phyloP scores from a whole-genome alignment of 2,888 invertebrate species.

The Nomada fucata region DNA sequence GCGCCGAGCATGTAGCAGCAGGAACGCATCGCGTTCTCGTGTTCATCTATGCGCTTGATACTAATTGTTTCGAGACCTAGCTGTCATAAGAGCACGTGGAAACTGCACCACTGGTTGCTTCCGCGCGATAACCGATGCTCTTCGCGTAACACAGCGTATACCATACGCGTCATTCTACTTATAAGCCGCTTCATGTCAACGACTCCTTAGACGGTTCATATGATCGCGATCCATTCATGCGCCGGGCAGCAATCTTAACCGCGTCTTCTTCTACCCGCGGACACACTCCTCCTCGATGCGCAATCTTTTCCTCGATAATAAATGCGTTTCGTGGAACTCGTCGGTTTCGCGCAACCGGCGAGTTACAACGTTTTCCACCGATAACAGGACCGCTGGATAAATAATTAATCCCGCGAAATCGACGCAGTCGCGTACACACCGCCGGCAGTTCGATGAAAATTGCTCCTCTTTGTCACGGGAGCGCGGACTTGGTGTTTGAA shows the following conservation, averaged over 20 bases:
- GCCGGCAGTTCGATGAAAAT: slow-evolving; percentile 48
- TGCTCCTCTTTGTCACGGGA: slow-evolving; percentile 58
- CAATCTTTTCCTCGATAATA: slow-evolving; percentile 43
- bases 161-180: slow-evolving; percentile 52
- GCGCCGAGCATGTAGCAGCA: background rate
- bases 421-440: slow-evolving; percentile 51
- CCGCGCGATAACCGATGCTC: slow-evolving; percentile 68
- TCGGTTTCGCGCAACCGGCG: slow-evolving; percentile 32
- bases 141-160: slow-evolving; percentile 50
- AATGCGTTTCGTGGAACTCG: slow-evolving; percentile 38
- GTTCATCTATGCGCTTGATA: slow-evolving; percentile 17
- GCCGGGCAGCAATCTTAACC: slow-evolving; percentile 1
- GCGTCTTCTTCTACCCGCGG: slow-evolving; percentile 21
- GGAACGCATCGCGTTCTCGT: slow-evolving; percentile 5
- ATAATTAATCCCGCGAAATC: slow-evolving; percentile 66
- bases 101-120: slow-evolving; percentile 70
- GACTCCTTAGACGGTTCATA: slow-evolving; percentile 44
- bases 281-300: slow-evolving; percentile 10
- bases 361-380: slow-evolving; percentile 41
- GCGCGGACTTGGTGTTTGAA: slow-evolving; percentile 47
- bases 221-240: slow-evolving; percentile 52
- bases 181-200: slow-evolving; percentile 53
- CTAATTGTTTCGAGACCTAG: slow-evolving; percentile 50
- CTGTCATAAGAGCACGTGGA: slow-evolving; percentile 62
- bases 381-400: slow-evolving; percentile 50